These are phyloP conservation scores for Drosophila pseudotakahashii DNA, from an alignment of 2,888 invertebrate genomes.

Conservation along the genomic window DNA sequence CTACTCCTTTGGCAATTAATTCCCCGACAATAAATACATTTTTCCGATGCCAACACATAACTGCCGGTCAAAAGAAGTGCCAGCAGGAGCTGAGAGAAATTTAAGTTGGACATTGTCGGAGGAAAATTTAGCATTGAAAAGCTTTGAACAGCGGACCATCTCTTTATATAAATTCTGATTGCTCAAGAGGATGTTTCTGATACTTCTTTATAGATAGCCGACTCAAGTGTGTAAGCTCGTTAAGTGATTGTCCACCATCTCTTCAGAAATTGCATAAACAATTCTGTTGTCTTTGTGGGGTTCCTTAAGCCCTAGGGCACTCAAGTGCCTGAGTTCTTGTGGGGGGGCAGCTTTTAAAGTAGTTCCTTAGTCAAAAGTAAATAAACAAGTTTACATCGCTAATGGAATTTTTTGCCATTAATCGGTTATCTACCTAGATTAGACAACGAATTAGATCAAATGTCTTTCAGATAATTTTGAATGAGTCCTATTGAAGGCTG, in stretches of 20 bases:
- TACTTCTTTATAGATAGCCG: slow-evolving; percentile 9
- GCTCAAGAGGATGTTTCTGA: slow-evolving; percentile 25
- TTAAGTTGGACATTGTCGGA: slow-evolving; percentile 53
- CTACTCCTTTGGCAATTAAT: slow-evolving; percentile 67
- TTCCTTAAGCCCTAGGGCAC: slow-evolving; percentile 20
- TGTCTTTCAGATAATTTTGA: slow-evolving; percentile 1
- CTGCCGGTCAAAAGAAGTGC: slow-evolving; percentile 26
- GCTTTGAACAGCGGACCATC: slow-evolving; percentile 4
- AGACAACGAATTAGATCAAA: slow-evolving; percentile 16
- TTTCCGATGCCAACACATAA: slow-evolving; percentile 48
- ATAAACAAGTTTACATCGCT: slow-evolving; percentile 52
- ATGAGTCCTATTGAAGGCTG: neutral
- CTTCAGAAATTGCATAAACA: slow-evolving; percentile 23
- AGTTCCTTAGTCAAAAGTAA: slow-evolving; percentile 46
- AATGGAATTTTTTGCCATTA: slow-evolving; percentile 40
- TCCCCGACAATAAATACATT: slow-evolving; percentile 69
- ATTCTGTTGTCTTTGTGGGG: slow-evolving; percentile 20
- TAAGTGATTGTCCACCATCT: slow-evolving; percentile 28
- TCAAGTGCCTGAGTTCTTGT: slow-evolving; percentile 16
- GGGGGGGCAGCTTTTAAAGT: slow-evolving; percentile 6
- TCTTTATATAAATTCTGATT: slow-evolving; percentile 62
- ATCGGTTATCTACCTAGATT: slow-evolving; percentile 9
- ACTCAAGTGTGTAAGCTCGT: slow-evolving; percentile 35
- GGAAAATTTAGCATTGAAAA: slow-evolving; percentile 44
- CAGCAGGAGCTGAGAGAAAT: slow-evolving; percentile 21